Percentiles rank a stretch among this genome's conserved stretches.
Evolutionary conservation across 2,888 invertebrate genomes (phyloP).

Genomic region (Sinohyriopsis cumingii): DNA sequence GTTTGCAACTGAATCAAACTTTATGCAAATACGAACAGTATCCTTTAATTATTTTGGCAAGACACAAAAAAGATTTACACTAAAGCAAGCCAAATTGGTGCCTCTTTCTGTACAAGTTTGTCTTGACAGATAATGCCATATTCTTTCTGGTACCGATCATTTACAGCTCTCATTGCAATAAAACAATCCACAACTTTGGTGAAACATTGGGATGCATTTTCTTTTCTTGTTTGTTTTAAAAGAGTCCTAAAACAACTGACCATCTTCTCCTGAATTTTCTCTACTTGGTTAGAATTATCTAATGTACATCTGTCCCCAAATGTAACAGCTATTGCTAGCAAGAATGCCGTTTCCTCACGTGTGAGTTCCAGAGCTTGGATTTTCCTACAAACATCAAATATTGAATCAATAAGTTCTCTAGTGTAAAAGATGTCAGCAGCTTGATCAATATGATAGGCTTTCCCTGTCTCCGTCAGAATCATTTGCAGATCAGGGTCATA

Average conservation of each 20-base stretch:
- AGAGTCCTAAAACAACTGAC: slow-evolving; percentile 26
- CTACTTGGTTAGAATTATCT: slow-evolving; percentile 25
- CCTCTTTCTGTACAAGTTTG: slow-evolving; percentile 39
- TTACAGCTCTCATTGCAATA: slow-evolving; percentile 35
- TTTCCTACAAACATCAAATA: slow-evolving; percentile 39
- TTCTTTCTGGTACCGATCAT: slow-evolving; percentile 37
- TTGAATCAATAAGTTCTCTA: slow-evolving; percentile 34
- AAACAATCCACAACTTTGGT: slow-evolving; percentile 40
- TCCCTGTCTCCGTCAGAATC: slow-evolving; percentile 38
- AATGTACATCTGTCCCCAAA: slow-evolving; percentile 35
- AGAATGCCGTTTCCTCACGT: slow-evolving; percentile 35
- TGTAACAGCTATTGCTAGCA: slow-evolving; percentile 37
- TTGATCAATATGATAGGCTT: slow-evolving; percentile 39
- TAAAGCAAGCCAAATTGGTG: slow-evolving; percentile 37
- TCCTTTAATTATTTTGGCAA: too few relatives aligned
- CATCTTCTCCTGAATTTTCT: slow-evolving; percentile 35
- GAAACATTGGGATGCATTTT: slow-evolving; percentile 24
- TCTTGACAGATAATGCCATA: slow-evolving; percentile 41
- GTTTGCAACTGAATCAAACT: too few relatives aligned
- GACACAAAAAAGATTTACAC: too few relatives aligned
- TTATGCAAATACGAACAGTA: too few relatives aligned
- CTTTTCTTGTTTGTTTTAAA: slow-evolving; percentile 17
- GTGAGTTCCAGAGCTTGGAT: slow-evolving; percentile 27
- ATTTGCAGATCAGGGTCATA: slow-evolving; percentile 36
- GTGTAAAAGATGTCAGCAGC: slow-evolving; percentile 42